phyloP scores from a whole-genome alignment of 2,113 vertebrate genomes.

The Perognathus longimembris region DNA sequence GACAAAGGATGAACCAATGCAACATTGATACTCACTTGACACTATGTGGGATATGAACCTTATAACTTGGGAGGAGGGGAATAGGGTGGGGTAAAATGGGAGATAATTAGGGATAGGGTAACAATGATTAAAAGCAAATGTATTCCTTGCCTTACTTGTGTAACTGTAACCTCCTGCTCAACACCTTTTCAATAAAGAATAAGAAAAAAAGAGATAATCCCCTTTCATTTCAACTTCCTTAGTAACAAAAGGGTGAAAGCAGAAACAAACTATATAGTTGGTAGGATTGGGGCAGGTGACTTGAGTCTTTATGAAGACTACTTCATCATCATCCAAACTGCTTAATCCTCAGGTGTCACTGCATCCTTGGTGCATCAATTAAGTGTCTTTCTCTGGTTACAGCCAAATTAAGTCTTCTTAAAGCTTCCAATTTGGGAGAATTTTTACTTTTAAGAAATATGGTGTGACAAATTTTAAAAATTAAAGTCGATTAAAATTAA shows the following conservation, averaged over 20 bases:
- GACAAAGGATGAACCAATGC: no score
- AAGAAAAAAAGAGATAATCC: constrained; percentile 53
- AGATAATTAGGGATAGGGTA: no score
- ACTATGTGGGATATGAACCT: no score
- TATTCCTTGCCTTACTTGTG: no score
- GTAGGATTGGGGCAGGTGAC: neutral
- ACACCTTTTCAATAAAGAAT: no score
- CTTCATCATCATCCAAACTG: neutral
- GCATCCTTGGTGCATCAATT: neutral
- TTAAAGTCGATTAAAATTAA: constrained; percentile 54
- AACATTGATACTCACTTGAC: no score
- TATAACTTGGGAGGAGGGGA: no score
- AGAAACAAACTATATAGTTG: neutral
- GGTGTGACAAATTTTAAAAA: constrained; percentile 45
- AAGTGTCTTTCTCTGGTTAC: neutral
- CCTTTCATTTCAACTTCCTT: constrained; percentile 63
- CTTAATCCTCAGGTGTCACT: neutral
- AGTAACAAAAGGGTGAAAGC: constrained; percentile 52
- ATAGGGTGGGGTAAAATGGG: no score
- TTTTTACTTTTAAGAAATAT: constrained; percentile 52
- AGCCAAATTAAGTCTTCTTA: neutral
- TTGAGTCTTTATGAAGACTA: neutral
- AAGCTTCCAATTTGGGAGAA: constrained; percentile 38
- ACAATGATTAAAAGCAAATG: no score
- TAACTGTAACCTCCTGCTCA: no score